phyloP scores from a whole-genome alignment of 2,113 vertebrate genomes.

The Thamnophis sirtalis region DNA sequence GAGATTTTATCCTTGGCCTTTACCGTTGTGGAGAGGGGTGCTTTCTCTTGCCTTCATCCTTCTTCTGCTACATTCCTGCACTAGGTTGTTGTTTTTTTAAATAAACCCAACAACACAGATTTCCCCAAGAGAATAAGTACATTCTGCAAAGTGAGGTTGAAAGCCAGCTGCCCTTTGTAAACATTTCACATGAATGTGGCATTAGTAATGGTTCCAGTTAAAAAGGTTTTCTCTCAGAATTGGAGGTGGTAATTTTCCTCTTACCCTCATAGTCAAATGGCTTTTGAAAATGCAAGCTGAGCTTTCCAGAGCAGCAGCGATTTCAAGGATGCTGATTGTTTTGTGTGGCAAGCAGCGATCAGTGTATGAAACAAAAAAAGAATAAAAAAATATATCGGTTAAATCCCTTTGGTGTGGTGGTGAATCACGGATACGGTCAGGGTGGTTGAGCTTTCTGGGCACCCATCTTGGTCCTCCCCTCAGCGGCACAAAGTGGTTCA shows the following conservation, averaged over 20 bases:
- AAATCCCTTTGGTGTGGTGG: slow-evolving; percentile 49
- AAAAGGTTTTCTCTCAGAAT: slow-evolving; percentile 48
- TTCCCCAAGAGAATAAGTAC: slow-evolving; percentile 9
- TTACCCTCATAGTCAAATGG: slow-evolving; percentile 22
- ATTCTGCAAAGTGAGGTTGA: slow-evolving; percentile 7
- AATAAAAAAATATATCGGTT: slow-evolving; percentile 30
- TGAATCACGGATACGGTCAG: slow-evolving; percentile 46
- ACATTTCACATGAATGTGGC: slow-evolving; percentile 30
- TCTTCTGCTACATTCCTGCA: neutral
- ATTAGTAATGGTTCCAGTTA: slow-evolving; percentile 16
- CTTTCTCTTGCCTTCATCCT: neutral
- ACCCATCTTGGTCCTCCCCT: slow-evolving; percentile 44
- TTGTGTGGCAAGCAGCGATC: slow-evolving; percentile 37
- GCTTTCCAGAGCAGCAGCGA: slow-evolving; percentile 52
- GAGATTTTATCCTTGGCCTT: neutral
- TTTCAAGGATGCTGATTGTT: slow-evolving; percentile 45
- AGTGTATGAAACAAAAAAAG: slow-evolving; percentile 11
- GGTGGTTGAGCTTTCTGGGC: slow-evolving; percentile 38
- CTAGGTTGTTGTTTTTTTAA: neutral
- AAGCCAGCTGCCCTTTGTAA: slow-evolving; percentile 11
- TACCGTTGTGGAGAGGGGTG: neutral
- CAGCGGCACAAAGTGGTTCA: slow-evolving; percentile 46
- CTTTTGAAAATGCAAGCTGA: slow-evolving; percentile 55
- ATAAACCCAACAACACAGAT: neutral
- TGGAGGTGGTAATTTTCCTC: slow-evolving; percentile 36